Percentiles rank a stretch among this genome's conserved stretches.
Evolutionary conservation across 2,888 invertebrate species (phyloP).

Genomic region (Cyclophora albipunctata): DNA sequence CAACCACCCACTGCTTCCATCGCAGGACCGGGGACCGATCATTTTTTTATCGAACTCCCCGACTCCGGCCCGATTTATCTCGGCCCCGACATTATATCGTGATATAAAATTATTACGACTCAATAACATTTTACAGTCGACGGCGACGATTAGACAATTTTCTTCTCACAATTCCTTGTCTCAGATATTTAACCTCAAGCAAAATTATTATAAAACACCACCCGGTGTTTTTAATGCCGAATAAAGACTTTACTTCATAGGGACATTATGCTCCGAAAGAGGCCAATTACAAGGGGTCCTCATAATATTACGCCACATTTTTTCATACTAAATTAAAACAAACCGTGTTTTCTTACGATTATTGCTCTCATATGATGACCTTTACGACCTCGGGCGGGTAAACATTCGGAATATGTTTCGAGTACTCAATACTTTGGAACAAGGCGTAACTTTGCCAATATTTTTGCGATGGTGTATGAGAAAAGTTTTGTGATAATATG

Average conservation of each 20-base stretch:
- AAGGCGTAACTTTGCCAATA: constrained; percentile 35
- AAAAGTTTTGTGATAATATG: constrained; percentile 30
- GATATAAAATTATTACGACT: constrained; percentile 15
- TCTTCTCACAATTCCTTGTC: constrained; percentile 9
- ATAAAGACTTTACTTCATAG: constrained; percentile 28
- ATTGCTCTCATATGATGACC: constrained; percentile 20
- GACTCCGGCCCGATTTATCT: constrained; percentile 17
- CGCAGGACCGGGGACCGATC: constrained; percentile 24
- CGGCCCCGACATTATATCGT: constrained; percentile 12
- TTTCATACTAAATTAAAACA: constrained; percentile 27
- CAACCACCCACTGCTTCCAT: constrained; percentile 33
- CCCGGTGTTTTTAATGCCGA: constrained; percentile 22
- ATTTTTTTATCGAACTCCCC: constrained; percentile 24
- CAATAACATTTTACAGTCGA: constrained; percentile 18
- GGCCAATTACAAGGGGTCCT: constrained; percentile 25
- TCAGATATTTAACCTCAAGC: constrained; percentile 4
- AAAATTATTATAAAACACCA: constrained; percentile 19
- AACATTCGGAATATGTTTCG: constrained; percentile 17
- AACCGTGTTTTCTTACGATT: constrained; percentile 24
- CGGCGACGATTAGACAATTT: constrained; percentile 16
- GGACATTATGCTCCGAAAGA: constrained; percentile 25
- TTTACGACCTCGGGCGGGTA: constrained; percentile 8
- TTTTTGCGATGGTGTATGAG: constrained; percentile 25
- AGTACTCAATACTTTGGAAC: constrained; percentile 19
- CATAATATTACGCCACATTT: constrained; percentile 24